phyloP scores from a whole-genome alignment of 2,888 invertebrate species.

The Polymixis flavicincta region DNA sequence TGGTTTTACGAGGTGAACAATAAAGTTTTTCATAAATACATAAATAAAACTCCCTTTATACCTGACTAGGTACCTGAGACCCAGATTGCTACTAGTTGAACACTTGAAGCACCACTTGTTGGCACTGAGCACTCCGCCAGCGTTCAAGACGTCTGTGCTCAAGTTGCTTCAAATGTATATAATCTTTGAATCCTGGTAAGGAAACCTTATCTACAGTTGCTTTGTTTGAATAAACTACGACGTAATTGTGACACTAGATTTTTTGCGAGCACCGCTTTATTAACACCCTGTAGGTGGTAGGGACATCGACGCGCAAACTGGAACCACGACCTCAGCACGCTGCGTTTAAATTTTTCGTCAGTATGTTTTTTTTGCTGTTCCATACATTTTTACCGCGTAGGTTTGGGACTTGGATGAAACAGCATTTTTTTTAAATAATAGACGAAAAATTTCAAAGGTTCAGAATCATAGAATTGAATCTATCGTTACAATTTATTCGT shows the following conservation, averaged over 20 bases:
- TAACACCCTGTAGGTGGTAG: too few relatives aligned
- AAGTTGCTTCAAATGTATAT: constrained; percentile 29
- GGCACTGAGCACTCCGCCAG: constrained; percentile 15
- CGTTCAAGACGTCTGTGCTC: constrained; percentile 36
- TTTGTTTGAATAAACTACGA: not conserved
- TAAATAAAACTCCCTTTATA: not conserved
- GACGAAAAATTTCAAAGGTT: too few relatives aligned
- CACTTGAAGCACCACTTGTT: constrained; percentile 53
- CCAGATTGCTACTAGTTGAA: constrained; percentile 19
- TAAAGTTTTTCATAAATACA: not conserved
- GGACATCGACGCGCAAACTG: too few relatives aligned
- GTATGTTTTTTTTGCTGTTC: too few relatives aligned
- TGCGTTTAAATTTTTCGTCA: too few relatives aligned
- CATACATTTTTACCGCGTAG: too few relatives aligned
- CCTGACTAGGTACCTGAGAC: not conserved
- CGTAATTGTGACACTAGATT: not conserved
- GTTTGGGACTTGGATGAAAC: too few relatives aligned
- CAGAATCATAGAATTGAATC: too few relatives aligned
- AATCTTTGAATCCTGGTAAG: constrained; percentile 5
- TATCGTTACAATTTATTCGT: too few relatives aligned
- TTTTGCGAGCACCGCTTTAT: not conserved
- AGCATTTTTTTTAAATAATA: too few relatives aligned
- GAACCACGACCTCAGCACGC: too few relatives aligned
- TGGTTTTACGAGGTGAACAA: not conserved
- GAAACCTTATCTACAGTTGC: not conserved